Conservation (phyloP, 92 coral and sea anemone species). For the Bergia sp. region DNA sequence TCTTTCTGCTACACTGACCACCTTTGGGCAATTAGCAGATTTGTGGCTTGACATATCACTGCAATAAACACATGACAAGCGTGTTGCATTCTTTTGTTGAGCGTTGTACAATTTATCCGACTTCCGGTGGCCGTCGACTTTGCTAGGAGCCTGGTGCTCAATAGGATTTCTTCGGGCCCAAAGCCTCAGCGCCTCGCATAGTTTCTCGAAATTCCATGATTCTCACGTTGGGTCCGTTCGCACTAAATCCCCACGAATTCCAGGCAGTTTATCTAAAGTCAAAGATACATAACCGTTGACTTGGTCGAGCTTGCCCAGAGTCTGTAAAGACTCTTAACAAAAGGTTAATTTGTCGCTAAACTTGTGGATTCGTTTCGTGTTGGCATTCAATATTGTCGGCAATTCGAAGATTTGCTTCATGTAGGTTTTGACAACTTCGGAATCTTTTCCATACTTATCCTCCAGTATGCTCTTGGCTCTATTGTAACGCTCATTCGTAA, state of each 20-base stretch:
- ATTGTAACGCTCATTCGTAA: constrained; percentile 52
- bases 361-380: constrained; percentile 44
- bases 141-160: background rate
- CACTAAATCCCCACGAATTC: constrained; percentile 39
- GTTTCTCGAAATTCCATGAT: constrained; percentile 35
- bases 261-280: constrained; percentile 56
- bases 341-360: constrained; percentile 55
- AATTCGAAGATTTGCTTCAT: constrained; percentile 29
- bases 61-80: constrained; percentile 1
- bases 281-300: constrained; percentile 39
- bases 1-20: constrained; percentile 14
- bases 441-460: constrained; percentile 43
- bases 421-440: constrained; percentile 49
- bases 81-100: background rate
- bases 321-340: constrained; percentile 49
- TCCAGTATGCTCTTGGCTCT: constrained; percentile 50
- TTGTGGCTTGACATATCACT: constrained; percentile 21
- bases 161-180: constrained; percentile 45
- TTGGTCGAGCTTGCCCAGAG: constrained; percentile 38
- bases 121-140: background rate
- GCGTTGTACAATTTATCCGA: constrained; percentile 15
- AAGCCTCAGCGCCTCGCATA: constrained; percentile 37
- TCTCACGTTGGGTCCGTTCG: constrained; percentile 32
- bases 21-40: constrained; percentile 19
- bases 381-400: constrained; percentile 32